phyloP scores from a whole-genome alignment of 2,888 invertebrate species.

The Temnothorax rugatulus region DNA sequence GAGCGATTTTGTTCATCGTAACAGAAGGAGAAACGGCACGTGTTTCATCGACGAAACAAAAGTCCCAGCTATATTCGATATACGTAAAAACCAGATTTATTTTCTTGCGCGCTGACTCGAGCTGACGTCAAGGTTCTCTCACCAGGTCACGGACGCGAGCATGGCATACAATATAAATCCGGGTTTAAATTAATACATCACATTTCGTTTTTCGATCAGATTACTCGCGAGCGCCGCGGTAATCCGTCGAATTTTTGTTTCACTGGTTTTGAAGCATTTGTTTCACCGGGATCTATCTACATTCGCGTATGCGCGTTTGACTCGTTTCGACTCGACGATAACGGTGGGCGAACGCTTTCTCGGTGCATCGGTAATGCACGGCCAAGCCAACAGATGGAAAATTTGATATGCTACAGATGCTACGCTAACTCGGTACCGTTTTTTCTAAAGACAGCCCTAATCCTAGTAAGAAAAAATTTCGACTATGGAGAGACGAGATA shows the following conservation, averaged over 20 bases:
- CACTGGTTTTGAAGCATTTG: not conserved
- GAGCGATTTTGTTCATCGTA: not conserved
- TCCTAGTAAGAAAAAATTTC: constrained; percentile 57
- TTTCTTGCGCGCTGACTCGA: not conserved
- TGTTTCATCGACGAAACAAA: constrained; percentile 27
- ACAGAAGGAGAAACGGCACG: not conserved
- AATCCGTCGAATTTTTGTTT: constrained; percentile 8
- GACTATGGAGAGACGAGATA: constrained; percentile 59
- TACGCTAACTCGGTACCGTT: constrained; percentile 44
- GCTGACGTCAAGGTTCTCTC: not conserved
- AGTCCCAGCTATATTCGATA: constrained; percentile 6
- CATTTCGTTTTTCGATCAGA: not conserved
- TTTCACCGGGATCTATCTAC: not conserved
- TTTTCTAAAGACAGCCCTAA: constrained; percentile 48
- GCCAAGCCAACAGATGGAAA: constrained; percentile 54
- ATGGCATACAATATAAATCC: not conserved
- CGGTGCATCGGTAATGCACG: constrained; percentile 16
- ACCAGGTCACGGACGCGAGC: constrained; percentile 5
- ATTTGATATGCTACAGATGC: constrained; percentile 62
- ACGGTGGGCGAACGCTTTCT: not conserved
- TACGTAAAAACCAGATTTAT: constrained; percentile 13
- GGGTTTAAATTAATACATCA: not conserved
- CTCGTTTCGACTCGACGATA: not conserved
- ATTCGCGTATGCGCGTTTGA: not conserved
- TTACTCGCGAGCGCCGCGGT: not conserved